phyloP scores from a whole-genome alignment of 2,113 vertebrate species.

The Heterotis niloticus region DNA sequence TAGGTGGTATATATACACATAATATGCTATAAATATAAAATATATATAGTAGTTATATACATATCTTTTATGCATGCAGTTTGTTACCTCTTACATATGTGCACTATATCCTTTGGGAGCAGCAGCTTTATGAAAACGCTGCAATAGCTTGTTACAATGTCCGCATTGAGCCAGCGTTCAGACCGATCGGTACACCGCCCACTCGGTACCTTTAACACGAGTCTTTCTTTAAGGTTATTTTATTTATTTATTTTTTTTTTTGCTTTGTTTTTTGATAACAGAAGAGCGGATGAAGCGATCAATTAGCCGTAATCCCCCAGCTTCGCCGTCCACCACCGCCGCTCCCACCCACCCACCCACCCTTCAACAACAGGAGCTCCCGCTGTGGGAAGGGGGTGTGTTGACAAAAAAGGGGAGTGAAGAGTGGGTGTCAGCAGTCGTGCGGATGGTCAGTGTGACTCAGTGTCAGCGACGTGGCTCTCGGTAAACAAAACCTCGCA shows the following conservation, averaged over 20 bases:
- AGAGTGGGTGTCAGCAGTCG: conserved; percentile 10
- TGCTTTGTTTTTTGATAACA: conserved; percentile 15
- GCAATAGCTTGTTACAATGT: conserved; percentile 18
- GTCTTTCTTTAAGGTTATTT: conserved; percentile 10
- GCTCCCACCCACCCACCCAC: neutral
- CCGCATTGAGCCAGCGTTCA: conserved; percentile 29
- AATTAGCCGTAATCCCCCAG: conserved; percentile 35
- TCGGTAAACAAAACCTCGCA: neutral
- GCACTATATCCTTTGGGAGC: neutral
- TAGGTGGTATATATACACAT: too few species aligned
- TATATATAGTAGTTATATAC: too few species aligned
- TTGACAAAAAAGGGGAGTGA: neutral
- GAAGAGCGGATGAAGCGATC: conserved; percentile 23
- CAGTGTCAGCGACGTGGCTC: neutral
- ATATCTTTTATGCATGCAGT: too few species aligned
- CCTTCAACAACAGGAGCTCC: conserved; percentile 1
- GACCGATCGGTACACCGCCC: conserved; percentile 29
- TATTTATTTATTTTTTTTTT: too few species aligned
- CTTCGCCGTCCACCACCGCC: neutral
- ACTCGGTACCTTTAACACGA: conserved; percentile 8
- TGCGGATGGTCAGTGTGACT: conserved; percentile 5
- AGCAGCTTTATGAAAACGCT: conserved; percentile 8
- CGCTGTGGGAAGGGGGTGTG: neutral
- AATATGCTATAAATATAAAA: too few species aligned
- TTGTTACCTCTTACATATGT: neutral